These are phyloP conservation scores for Seladonia tumulorum DNA, from an alignment of 2,888 invertebrate species.

Conservation along the genomic window DNA sequence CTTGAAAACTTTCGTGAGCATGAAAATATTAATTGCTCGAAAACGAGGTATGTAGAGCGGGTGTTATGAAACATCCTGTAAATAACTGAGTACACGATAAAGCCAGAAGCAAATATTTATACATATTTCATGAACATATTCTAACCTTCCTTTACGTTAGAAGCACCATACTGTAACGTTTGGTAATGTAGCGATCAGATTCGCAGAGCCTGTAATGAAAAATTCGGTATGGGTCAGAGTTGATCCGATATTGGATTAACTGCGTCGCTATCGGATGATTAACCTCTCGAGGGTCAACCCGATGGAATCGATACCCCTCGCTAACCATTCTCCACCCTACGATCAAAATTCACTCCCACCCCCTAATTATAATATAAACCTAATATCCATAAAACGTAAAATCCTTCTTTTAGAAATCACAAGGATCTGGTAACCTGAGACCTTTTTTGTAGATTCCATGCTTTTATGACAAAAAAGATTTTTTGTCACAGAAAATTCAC, in stretches of 20 bases:
- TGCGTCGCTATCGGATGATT: constrained; percentile 11
- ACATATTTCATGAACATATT: neutral
- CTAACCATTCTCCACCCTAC: neutral
- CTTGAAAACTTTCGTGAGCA: neutral
- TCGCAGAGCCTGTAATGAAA: neutral
- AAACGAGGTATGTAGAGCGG: neutral
- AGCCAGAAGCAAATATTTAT: neutral
- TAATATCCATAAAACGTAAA: neutral
- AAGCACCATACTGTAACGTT: neutral
- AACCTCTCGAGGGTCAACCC: neutral
- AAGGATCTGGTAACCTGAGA: no score
- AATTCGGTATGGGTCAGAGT: constrained; percentile 8
- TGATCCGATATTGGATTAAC: constrained; percentile 16
- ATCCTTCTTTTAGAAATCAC: neutral
- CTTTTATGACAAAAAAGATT: no score
- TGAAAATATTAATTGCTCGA: neutral
- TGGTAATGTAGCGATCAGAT: neutral
- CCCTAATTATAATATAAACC: neutral
- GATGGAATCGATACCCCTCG: constrained; percentile 7
- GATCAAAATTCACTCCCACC: neutral
- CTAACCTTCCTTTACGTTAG: neutral
- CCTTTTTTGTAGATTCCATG: no score
- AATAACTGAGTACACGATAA: neutral
- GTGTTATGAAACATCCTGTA: neutral
- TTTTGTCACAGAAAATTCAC: no score